Evolutionary conservation across 2,888 invertebrate species (phyloP).

Genomic region (Campoletis raptor): DNA sequence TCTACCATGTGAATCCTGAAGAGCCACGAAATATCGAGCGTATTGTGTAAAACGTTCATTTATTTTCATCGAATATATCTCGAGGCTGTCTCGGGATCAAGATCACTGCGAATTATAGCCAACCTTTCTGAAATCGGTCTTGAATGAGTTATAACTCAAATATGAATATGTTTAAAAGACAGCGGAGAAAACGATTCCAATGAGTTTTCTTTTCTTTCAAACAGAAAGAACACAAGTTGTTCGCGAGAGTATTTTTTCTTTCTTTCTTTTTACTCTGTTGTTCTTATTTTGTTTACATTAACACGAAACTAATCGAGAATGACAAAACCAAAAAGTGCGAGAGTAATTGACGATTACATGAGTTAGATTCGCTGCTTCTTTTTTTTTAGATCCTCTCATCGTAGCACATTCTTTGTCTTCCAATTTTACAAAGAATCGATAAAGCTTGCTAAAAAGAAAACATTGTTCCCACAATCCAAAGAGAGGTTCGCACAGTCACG

Average conservation of each 20-base stretch:
- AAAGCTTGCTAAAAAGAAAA: conserved; percentile 23
- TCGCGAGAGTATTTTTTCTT: conserved; percentile 46
- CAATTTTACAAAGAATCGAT: conserved; percentile 70
- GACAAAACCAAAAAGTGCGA: conserved; percentile 25
- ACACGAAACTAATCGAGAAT: conserved; percentile 45
- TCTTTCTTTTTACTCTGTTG: conserved; percentile 4
- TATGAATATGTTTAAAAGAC: conserved; percentile 28
- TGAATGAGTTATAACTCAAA: conserved; percentile 35
- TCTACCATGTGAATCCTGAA: conserved; percentile 30
- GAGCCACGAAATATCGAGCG: conserved; percentile 35
- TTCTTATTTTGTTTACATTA: conserved; percentile 42
- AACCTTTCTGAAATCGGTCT: background rate
- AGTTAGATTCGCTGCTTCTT: conserved; percentile 35
- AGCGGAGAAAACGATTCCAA: conserved; percentile 22
- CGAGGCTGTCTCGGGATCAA: conserved; percentile 36
- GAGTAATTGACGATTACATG: conserved; percentile 7
- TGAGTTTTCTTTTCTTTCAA: conserved; percentile 20
- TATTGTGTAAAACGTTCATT: conserved; percentile 70
- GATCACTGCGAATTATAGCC: conserved; percentile 1
- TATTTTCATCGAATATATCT: conserved; percentile 72
- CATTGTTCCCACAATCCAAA: conserved; percentile 7
- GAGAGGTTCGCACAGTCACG: background rate
- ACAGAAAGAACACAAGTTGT: conserved; percentile 35
- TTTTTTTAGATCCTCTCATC: conserved; percentile 24
- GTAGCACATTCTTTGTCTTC: conserved; percentile 78